phyloP scores from a whole-genome alignment of 2,113 vertebrate genomes.

The Sylvilagus bachmani region DNA sequence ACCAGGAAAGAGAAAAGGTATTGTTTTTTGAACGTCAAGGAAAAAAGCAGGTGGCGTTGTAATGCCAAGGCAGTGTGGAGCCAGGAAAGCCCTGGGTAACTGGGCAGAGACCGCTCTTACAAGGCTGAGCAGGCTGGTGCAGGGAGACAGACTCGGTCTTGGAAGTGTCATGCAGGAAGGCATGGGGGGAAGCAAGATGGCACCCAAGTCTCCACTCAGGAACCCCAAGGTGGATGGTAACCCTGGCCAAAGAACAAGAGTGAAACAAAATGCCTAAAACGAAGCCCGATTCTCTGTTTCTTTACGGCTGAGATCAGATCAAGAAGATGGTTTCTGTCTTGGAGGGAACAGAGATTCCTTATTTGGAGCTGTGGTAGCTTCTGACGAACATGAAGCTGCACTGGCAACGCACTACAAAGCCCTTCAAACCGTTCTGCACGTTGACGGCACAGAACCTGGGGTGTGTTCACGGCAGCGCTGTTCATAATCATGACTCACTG shows the following conservation, averaged over 20 bases:
- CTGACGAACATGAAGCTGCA: neutral
- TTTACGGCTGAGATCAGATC: neutral
- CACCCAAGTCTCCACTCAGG: constrained; percentile 23
- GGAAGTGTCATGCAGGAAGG: neutral
- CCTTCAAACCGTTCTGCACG: neutral
- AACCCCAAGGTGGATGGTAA: neutral
- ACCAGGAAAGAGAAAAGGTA: neutral
- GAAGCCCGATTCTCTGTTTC: neutral
- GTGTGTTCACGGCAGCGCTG: neutral
- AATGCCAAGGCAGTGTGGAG: neutral
- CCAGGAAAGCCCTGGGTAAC: neutral
- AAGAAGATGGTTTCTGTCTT: constrained; percentile 36
- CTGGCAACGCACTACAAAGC: neutral
- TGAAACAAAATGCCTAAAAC: neutral
- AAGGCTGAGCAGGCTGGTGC: neutral
- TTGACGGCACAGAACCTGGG: neutral
- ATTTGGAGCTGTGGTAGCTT: neutral
- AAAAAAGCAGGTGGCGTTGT: constrained; percentile 15
- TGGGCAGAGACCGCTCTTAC: neutral
- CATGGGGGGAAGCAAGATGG: constrained; percentile 6
- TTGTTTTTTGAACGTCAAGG: neutral
- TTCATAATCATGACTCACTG: neutral
- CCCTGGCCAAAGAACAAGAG: neutral
- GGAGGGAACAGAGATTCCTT: neutral
- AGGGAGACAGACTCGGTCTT: neutral